Evolutionary conservation across 2,888 invertebrate species (phyloP), one percentile per base, ranked within the genome.

Genomic region (Formica aserva): DNA sequence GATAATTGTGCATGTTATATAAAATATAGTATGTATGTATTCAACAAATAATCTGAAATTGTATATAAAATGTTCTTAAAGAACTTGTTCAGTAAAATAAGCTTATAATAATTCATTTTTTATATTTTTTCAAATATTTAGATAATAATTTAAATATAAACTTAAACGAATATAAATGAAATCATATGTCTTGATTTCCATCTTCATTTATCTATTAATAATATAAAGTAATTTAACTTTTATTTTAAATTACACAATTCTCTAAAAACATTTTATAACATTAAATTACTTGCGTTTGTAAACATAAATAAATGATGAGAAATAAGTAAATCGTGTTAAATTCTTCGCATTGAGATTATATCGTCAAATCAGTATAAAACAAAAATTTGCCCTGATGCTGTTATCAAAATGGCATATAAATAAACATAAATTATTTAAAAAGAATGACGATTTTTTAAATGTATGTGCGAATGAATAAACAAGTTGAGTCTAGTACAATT

Each of bases 361-460:
- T 69, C 26, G n/a, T 69, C 55, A 69, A 13, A 84, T 76, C 65
- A 26, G 18, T 22, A 32, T 84, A 76, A 77, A 87, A 60, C 77
- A 41, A 48, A 88, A 87, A 8, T 62, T 62, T 29, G 32, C 3
- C 65, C 22, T 5, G 18, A 66, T 66, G 45, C 48, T 75, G 9
- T 3, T 22, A 22, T 65, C 67, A 66, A 63, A 22, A 38, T 26
- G 38, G n/a, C 38, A 75, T n/a, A n/a, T 88, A 89, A 86, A 88
- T 87, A 87, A 87, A 72, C 66, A 74, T 75, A 6, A 85, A 71
- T 82, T 66, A 63, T 55, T 67, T 63, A 22, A 83, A 83, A 48
- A 83, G 35, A 26, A 22, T 52, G 52, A 81, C n/a, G 32, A 29
- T 66, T 48, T 69, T 74, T 78, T 41, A 29, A 29, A 80, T 45